These are phyloP conservation scores for Sinodicranocentrus sp. DNA, from an alignment of 2,888 invertebrate species.

Conservation along the genomic window DNA sequence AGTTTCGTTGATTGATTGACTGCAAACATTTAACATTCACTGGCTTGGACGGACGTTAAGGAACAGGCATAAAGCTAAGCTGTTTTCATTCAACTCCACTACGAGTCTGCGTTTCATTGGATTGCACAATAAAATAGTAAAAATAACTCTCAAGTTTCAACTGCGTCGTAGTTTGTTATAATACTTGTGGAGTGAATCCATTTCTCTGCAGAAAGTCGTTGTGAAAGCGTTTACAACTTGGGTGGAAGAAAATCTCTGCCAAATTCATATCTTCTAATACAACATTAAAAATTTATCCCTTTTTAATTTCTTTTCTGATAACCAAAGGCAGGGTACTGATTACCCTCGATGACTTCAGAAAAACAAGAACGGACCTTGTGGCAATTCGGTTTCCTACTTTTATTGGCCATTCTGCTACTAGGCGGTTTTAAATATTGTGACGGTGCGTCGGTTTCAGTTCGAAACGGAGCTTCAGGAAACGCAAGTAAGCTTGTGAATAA, in stretches of 20 bases:
- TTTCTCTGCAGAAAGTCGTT: not conserved
- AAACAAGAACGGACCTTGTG: not conserved
- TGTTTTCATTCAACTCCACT: not conserved
- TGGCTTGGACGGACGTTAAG: not conserved
- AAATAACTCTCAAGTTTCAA: too few relatives aligned
- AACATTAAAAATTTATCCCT: not conserved
- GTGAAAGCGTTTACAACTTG: not conserved
- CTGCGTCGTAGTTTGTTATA: not conserved
- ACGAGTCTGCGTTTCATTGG: not conserved
- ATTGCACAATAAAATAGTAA: not conserved
- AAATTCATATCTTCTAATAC: not conserved
- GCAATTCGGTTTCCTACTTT: constrained; percentile 32
- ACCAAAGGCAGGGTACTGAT: not conserved
- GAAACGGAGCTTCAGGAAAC: constrained; percentile 28
- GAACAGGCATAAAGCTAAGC: not conserved
- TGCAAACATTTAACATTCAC: not conserved
- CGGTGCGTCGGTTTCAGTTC: constrained; percentile 26
- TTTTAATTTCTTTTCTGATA: not conserved
- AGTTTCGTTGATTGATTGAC: constrained; percentile 3
- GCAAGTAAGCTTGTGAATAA: constrained; percentile 18
- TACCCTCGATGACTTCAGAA: constrained; percentile 42
- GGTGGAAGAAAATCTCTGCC: not conserved
- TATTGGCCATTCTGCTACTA: constrained; percentile 22
- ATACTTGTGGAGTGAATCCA: not conserved
- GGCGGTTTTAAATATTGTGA: not conserved